A percentile compares a stretch with the other conserved stretches of the same genome.
These are phyloP conservation scores for Dryomyza anilis DNA, from an alignment of 2,888 invertebrate species.

Conservation along the genomic window DNA sequence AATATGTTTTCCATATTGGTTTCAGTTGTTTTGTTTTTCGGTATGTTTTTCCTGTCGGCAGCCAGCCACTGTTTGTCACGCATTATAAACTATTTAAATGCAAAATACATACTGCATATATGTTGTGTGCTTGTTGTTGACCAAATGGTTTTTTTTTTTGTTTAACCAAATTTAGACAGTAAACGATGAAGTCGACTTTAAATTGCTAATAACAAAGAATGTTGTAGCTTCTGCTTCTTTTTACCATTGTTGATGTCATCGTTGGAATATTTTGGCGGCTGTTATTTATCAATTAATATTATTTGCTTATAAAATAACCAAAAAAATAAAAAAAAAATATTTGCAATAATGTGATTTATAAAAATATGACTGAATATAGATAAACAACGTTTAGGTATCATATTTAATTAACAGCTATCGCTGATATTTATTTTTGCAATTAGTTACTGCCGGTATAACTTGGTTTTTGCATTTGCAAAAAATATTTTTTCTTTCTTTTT, in stretches of 20 bases:
- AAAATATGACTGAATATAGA: too few relatives aligned
- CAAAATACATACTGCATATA: neutral
- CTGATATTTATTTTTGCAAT: neutral
- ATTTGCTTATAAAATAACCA: conserved; percentile 24
- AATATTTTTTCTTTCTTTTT: too few relatives aligned
- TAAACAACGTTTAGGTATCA: too few relatives aligned
- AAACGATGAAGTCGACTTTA: neutral
- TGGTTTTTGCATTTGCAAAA: too few relatives aligned
- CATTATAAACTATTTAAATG: conserved; percentile 15
- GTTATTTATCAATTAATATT: conserved; percentile 27
- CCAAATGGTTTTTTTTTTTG: neutral
- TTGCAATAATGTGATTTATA: neutral
- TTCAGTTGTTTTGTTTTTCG: neutral
- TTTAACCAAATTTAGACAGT: neutral
- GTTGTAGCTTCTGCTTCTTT: neutral
- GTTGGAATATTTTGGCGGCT: conserved; percentile 19
- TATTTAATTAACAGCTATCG: conserved; percentile 25
- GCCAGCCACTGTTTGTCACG: conserved; percentile 4
- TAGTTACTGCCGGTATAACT: neutral
- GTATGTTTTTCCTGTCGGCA: too few relatives aligned
- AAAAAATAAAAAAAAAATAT: neutral
- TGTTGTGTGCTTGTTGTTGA: neutral
- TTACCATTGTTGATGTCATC: conserved; percentile 32
- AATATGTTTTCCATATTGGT: neutral
- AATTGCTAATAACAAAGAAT: neutral